Conservation (phyloP, 2,113 vertebrate genomes). For the Myrmophylax atrothorax region DNA sequence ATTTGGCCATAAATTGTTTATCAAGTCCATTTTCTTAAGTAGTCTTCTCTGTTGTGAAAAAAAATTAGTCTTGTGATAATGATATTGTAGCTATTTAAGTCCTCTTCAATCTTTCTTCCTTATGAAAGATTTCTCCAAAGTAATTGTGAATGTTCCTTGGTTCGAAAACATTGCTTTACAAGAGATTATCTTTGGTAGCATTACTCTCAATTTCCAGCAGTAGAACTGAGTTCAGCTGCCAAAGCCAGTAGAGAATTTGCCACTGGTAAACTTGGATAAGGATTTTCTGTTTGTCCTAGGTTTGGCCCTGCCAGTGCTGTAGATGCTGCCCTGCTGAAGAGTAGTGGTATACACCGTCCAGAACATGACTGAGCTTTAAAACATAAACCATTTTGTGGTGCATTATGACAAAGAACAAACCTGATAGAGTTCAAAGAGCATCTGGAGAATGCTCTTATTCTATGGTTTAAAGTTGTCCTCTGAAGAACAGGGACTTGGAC, state of each 20-base stretch:
- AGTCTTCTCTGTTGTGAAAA: neutral
- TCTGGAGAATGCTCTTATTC: neutral
- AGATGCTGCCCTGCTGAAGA: neutral
- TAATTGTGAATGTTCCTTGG: neutral
- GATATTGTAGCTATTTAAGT: neutral
- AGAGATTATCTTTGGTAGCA: neutral
- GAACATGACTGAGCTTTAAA: neutral
- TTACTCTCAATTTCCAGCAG: neutral
- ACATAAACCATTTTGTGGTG: neutral
- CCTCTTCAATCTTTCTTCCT: neutral
- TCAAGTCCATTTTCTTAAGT: neutral
- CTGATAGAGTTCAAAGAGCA: neutral
- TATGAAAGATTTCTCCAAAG: neutral
- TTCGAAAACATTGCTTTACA: neutral
- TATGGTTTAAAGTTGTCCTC: neutral
- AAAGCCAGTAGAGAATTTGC: neutral
- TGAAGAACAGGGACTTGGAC: neutral
- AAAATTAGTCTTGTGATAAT: neutral
- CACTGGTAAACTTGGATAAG: neutral
- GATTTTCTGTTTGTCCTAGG: rapidly evolving
- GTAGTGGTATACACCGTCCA: neutral
- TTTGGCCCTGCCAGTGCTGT: neutral
- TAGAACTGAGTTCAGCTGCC: neutral
- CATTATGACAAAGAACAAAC: neutral
- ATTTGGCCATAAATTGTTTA: neutral